These are phyloP conservation scores for Sebastes nivosus DNA, from an alignment of 2,797 vertebrate genomes.

Conservation along the genomic window DNA sequence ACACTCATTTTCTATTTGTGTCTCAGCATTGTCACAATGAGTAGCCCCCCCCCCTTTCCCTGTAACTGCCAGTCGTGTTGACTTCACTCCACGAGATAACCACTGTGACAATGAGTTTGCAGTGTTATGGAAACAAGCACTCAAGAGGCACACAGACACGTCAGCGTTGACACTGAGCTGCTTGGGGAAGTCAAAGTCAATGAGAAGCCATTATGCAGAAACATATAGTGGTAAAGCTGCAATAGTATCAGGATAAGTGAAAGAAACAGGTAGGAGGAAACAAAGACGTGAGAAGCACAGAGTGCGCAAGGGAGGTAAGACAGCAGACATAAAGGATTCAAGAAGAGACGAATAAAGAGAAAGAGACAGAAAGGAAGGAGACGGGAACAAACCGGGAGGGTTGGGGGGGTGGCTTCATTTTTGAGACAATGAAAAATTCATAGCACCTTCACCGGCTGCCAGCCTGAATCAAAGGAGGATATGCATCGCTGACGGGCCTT, in stretches of 20 bases:
- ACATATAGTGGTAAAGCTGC: neutral
- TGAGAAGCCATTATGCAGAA: slow-evolving; percentile 36
- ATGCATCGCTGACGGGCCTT: slow-evolving; percentile 66
- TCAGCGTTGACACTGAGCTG: slow-evolving; percentile 42
- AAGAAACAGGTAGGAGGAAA: slow-evolving; percentile 32
- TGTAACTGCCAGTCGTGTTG: neutral
- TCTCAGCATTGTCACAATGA: neutral
- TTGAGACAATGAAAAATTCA: slow-evolving; percentile 78
- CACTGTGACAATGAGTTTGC: slow-evolving; percentile 22
- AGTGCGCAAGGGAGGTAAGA: slow-evolving; percentile 14
- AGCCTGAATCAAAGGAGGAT: slow-evolving; percentile 74
- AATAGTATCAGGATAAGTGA: slow-evolving; percentile 10
- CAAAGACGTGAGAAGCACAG: slow-evolving; percentile 10
- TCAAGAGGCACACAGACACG: slow-evolving; percentile 29
- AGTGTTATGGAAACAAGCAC: slow-evolving; percentile 34
- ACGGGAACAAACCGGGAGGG: slow-evolving; percentile 7
- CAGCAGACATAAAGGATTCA: slow-evolving; percentile 33
- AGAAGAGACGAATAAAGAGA: slow-evolving; percentile 16
- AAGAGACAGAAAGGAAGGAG: slow-evolving; percentile 26
- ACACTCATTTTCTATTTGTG: neutral
- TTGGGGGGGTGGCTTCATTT: slow-evolving; percentile 47
- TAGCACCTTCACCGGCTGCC: slow-evolving; percentile 70
- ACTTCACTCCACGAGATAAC: slow-evolving; percentile 40
- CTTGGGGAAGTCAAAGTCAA: slow-evolving; percentile 46
- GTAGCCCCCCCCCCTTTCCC: neutral